phyloP scores from a whole-genome alignment of 2,888 invertebrate species.

The Corythucha ciliata region DNA sequence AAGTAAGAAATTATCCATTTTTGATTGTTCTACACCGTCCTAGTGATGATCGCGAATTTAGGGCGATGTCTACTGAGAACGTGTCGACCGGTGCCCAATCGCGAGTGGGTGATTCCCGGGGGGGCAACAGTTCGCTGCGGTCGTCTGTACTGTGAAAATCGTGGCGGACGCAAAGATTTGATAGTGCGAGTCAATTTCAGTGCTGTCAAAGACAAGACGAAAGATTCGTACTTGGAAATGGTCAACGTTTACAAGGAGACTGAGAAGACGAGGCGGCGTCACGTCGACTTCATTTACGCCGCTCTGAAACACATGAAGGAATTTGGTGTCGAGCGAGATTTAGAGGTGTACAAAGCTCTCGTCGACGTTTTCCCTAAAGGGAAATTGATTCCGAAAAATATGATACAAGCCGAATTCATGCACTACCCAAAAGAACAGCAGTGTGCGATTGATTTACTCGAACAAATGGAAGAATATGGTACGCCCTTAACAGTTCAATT shows the following conservation, averaged over 20 bases:
- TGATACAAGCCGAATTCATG: conserved; percentile 80
- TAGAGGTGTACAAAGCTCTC: conserved; percentile 76
- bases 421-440: conserved; percentile 95
- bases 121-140: no score
- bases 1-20: no score
- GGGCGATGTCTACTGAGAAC: no score
- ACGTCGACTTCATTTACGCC: conserved; percentile 89
- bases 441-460: conserved; percentile 78
- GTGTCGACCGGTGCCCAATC: no score
- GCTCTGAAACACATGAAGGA: conserved; percentile 81
- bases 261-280: conserved; percentile 64
- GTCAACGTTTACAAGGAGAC: conserved; percentile 57
- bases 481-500: conserved; percentile 32
- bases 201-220: conserved; percentile 38
- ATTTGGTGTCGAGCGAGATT: conserved; percentile 78
- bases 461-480: conserved; percentile 93
- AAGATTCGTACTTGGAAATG: conserved; percentile 35
- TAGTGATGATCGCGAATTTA: no score
- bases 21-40: no score
- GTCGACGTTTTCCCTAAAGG: conserved; percentile 82
- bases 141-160: no score
- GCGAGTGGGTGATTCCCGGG: no score
- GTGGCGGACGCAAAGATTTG: no score
- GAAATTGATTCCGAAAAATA: conserved; percentile 70
- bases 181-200: conserved; percentile 36